Evolutionary conservation across 2,113 vertebrate genomes (phyloP).

Genomic region (Zapornia atra): DNA sequence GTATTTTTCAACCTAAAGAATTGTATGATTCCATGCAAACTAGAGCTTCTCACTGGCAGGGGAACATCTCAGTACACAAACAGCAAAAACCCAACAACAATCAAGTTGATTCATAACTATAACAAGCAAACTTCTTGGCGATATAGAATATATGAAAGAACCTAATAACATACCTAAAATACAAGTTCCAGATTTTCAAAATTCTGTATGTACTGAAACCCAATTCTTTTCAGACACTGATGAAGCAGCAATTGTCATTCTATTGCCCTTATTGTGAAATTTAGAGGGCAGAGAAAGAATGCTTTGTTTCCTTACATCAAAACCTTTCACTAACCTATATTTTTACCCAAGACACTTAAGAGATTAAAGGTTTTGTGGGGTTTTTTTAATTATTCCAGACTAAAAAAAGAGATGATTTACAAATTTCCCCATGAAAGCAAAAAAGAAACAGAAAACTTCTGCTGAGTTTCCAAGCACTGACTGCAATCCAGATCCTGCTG

Average conservation of each 20-base stretch:
- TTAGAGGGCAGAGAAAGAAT: not conserved
- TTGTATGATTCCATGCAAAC: not conserved
- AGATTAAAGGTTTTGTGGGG: not conserved
- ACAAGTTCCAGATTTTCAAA: not conserved
- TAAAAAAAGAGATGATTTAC: not conserved
- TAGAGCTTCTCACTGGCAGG: not conserved
- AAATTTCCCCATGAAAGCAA: not conserved
- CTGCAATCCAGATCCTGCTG: not conserved
- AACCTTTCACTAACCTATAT: not conserved
- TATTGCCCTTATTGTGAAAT: accelerated
- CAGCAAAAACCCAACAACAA: not conserved
- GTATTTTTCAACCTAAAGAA: too few species aligned
- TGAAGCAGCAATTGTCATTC: not conserved
- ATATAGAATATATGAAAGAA: not conserved
- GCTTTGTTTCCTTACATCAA: not conserved
- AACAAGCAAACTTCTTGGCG: not conserved
- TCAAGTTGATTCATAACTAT: not conserved
- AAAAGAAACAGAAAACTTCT: not conserved
- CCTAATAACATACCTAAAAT: not conserved
- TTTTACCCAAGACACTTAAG: not conserved
- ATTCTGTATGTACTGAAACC: not conserved
- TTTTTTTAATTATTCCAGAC: not conserved
- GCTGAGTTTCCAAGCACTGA: not conserved
- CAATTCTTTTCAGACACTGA: not conserved
- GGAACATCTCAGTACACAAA: not conserved